Base-by-base conservation (phyloP, 2,113 vertebrate species). In the Dipodomys stephensi region DNA sequence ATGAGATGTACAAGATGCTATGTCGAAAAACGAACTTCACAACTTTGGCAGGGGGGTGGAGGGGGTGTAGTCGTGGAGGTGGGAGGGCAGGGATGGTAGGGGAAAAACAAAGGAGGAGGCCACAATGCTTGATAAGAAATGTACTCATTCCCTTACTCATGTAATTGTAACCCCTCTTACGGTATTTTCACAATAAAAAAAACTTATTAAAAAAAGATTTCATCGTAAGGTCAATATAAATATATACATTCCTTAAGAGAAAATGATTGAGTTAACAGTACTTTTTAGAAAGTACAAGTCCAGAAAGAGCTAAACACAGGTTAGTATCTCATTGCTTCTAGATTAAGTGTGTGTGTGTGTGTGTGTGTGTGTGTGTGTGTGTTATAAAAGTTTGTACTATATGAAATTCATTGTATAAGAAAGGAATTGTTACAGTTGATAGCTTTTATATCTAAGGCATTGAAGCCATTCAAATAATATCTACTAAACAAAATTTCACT, bases 391-490 rank as follows among this genome's bases (percentile, higher is more conserved):
- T 39, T 39, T 87, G 64, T 73, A 7, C 28, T 82, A 0, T 92
- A 0, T 72, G 12, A 27, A 85, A 60, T 62, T 69, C 22, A 67
- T 82, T 20, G 20, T 87, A 30, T 32, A 81, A 87, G 39, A 85
- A 73, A 68, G 4, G 83, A 92, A 77, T 62, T 71, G 15, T 74
- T 84, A 18, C 16, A 88, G 23, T 77, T 85, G 12, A 77, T 93
- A 78, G 46, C 67, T 79, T 83, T 85, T 5, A 3, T 89, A 84
- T 87, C 46, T 65, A 44, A 76, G 44, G 9, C 32, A 90, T 13
- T 91, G 22, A 95, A 23, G 49, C 49, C 68, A 90, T 88, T 96
- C 65, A 44, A 18, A 77, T 86, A 65, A 8, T 91, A 13, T 79
- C 22, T 18, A 83, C 57, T 60, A 15, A 64, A 57, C 60, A 83